Evolutionary conservation across 2,888 invertebrate species (phyloP).

Genomic region (Hedychridium roseum): DNA sequence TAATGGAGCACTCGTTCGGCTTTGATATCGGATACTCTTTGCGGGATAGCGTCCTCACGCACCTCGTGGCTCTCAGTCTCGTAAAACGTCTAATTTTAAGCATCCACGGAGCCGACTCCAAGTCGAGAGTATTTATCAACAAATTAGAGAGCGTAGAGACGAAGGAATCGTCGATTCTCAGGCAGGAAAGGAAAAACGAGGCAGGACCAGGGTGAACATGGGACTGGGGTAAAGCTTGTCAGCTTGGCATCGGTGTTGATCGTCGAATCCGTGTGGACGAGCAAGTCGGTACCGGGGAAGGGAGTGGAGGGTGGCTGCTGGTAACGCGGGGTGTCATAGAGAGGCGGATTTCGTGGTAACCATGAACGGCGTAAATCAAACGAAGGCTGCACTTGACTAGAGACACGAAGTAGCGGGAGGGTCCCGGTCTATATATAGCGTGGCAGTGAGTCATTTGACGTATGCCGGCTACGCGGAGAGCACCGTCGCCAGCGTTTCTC

Average conservation of each 20-base stretch:
- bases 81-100: slow-evolving; percentile 54
- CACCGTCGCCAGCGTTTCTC: slow-evolving; percentile 50
- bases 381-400: slow-evolving; percentile 55
- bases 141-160: slow-evolving; percentile 37
- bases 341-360: slow-evolving; percentile 44
- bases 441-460: slow-evolving; percentile 49
- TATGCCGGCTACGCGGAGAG: slow-evolving; percentile 23
- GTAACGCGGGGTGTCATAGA: slow-evolving; percentile 9
- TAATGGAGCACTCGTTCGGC: too few species aligned
- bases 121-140: slow-evolving; percentile 48
- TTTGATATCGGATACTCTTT: slow-evolving; percentile 51
- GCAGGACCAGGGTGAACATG: background rate
- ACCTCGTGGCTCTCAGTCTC: slow-evolving; percentile 33
- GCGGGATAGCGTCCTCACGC: slow-evolving; percentile 32
- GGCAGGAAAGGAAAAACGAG: slow-evolving; percentile 11
- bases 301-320: slow-evolving; percentile 23
- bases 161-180: slow-evolving; percentile 11
- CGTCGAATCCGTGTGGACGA: background rate
- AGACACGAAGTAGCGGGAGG: slow-evolving; percentile 50
- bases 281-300: too few species aligned
- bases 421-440: slow-evolving; percentile 49
- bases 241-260: background rate
- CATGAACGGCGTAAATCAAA: slow-evolving; percentile 55
- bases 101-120: slow-evolving; percentile 20
- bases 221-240: background rate